Evolutionary conservation across 2,888 invertebrate species (phyloP).

Genomic region (Hirtodrosophila histrioides): DNA sequence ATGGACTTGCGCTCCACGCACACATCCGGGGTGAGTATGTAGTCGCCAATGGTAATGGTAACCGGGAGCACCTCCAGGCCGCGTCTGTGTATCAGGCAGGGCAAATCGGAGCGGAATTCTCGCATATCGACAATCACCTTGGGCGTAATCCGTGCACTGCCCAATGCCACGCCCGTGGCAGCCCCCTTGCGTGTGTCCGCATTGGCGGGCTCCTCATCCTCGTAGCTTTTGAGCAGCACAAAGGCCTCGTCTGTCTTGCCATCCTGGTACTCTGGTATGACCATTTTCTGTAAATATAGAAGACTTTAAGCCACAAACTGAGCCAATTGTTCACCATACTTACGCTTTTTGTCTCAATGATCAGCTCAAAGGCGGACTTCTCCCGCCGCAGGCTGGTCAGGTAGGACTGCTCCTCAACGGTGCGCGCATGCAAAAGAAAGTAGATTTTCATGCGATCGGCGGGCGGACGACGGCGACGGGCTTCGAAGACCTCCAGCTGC

Average conservation of each 20-base stretch:
- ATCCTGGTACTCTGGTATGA: constrained; percentile 94
- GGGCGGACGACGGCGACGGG: constrained; percentile 85
- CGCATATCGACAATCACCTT: constrained; percentile 97
- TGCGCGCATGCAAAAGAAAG: constrained; percentile 94
- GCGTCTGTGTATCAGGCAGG: constrained; percentile 95
- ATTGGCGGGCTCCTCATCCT: constrained; percentile 83
- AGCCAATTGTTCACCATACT: constrained; percentile 67
- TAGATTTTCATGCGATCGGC: constrained; percentile 89
- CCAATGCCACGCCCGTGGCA: constrained; percentile 55
- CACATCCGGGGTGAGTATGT: constrained; percentile 97
- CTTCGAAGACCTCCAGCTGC: constrained; percentile 94
- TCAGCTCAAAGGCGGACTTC: constrained; percentile 96
- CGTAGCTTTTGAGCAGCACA: constrained; percentile 81
- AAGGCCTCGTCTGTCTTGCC: constrained; percentile 90
- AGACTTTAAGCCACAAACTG: no score
- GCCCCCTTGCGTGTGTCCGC: constrained; percentile 87
- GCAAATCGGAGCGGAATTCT: constrained; percentile 98
- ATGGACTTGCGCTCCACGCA: constrained; percentile 98
- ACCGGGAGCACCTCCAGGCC: constrained; percentile 96
- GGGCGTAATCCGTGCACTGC: constrained; percentile 69
- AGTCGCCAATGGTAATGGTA: constrained; percentile 97
- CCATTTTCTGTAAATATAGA: constrained; percentile 88
- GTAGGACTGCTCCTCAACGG: constrained; percentile 98
- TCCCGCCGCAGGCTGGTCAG: constrained; percentile 95
- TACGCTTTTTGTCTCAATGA: constrained; percentile 96